Evolutionary conservation across 2,797 vertebrate genomes (phyloP).

Genomic region (Rhinophrynus dorsalis): DNA sequence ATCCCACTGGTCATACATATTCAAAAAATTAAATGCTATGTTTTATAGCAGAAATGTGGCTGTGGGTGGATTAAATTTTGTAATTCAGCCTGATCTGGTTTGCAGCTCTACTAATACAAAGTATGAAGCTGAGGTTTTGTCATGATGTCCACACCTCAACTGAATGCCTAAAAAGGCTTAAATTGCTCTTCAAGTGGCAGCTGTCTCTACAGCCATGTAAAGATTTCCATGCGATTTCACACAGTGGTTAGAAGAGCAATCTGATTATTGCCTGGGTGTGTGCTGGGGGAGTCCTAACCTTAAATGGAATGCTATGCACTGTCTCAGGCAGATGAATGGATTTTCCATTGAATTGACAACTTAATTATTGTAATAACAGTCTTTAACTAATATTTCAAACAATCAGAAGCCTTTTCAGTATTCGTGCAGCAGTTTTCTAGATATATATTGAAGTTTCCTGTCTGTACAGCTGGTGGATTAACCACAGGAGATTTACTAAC

Average conservation of each 20-base stretch:
- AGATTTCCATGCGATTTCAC: slow-evolving; percentile 35
- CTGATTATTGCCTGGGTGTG: slow-evolving; percentile 31
- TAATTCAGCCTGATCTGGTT: slow-evolving; percentile 13
- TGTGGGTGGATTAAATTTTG: not conserved
- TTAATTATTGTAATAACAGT: slow-evolving; percentile 36
- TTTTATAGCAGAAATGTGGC: not conserved
- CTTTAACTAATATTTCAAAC: slow-evolving; percentile 27
- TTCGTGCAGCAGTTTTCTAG: not conserved
- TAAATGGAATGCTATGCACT: slow-evolving; percentile 29
- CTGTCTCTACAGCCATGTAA: slow-evolving; percentile 35
- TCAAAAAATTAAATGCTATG: not conserved
- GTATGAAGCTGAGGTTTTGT: slow-evolving; percentile 22
- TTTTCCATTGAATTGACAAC: slow-evolving; percentile 29
- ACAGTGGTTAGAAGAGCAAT: slow-evolving; percentile 32
- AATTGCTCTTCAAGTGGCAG: slow-evolving; percentile 41
- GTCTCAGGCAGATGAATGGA: slow-evolving; percentile 5
- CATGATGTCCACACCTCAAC: slow-evolving; percentile 13
- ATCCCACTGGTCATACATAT: not conserved
- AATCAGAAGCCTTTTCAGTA: slow-evolving; percentile 22
- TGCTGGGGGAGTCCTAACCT: slow-evolving; percentile 14
- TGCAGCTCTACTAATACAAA: not conserved
- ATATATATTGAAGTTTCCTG: not conserved
- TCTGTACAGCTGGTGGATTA: not conserved
- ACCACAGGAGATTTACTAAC: not conserved
- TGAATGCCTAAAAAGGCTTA: slow-evolving; percentile 30